Evolutionary conservation across 2,113 vertebrate species (phyloP).

Genomic region (Lethenteron camtschaticum): DNA sequence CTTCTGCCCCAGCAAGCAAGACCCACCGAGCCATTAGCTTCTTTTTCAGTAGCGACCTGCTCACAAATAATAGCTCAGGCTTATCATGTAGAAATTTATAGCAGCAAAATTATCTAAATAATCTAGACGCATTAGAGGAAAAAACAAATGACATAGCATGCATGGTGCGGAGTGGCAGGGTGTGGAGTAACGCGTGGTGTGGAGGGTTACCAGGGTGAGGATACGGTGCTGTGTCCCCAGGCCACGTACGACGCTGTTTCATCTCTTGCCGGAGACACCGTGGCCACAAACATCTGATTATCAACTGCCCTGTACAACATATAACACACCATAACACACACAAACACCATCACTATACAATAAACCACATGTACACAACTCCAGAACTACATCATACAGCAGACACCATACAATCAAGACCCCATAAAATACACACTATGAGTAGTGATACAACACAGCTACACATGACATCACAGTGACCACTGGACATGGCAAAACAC

Average conservation of each 20-base stretch:
- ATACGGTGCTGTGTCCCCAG: not conserved
- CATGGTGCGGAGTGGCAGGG: not conserved
- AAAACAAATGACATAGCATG: not conserved
- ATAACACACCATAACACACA: no score
- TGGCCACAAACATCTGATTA: conserved; percentile 5
- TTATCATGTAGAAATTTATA: not conserved
- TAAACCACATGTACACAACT: no score
- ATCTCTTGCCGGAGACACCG: conserved; percentile 2
- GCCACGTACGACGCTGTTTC: not conserved
- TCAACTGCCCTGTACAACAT: not conserved
- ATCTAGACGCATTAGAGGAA: not conserved
- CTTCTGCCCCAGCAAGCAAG: no score
- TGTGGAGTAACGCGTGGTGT: not conserved
- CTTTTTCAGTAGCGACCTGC: not conserved
- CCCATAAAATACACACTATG: no score
- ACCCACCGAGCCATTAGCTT: no score
- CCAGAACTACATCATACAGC: no score
- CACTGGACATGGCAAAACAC: no score
- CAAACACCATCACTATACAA: no score
- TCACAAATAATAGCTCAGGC: not conserved
- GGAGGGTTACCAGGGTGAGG: not conserved
- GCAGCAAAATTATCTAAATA: not conserved
- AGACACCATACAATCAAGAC: no score
- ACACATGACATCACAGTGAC: no score
- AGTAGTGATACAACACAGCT: no score